These are phyloP conservation scores for Etheostoma spectabile DNA, from an alignment of 2,113 vertebrate genomes.

Conservation along the genomic window DNA sequence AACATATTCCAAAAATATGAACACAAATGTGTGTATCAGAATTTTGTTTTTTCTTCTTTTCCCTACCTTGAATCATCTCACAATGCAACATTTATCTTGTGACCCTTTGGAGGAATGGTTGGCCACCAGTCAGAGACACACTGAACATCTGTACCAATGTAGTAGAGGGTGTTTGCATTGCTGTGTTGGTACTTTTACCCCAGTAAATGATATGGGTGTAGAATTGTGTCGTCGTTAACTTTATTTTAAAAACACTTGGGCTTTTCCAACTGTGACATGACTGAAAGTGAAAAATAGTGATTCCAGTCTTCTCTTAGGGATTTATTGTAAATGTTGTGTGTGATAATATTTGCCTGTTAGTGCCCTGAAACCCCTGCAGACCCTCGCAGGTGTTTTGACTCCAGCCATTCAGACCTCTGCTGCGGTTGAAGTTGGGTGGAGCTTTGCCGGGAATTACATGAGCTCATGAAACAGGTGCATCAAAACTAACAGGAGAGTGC, in stretches of 20 bases:
- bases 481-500: not conserved
- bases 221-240: not conserved
- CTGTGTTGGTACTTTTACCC: too few relatives aligned
- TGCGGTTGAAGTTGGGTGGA: not conserved
- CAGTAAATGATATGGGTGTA: too few relatives aligned
- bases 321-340: not conserved
- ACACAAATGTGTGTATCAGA: too few relatives aligned
- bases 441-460: not conserved
- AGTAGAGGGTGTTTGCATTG: too few relatives aligned
- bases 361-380: not conserved
- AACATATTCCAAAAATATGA: too few relatives aligned
- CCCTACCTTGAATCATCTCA: too few relatives aligned
- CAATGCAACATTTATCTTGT: too few relatives aligned
- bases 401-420: not conserved
- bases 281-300: not conserved
- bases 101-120: too few relatives aligned
- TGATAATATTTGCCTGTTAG: not conserved
- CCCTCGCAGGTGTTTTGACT: not conserved
- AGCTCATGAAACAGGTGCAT: slow-evolving; percentile 5
- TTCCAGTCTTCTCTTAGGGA: not conserved
- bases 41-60: too few relatives aligned
- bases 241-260: too few relatives aligned
- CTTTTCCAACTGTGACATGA: too few relatives aligned
- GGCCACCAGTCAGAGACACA: too few relatives aligned
- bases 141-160: not conserved